These are phyloP conservation scores for Acromyrmex heyeri DNA, from an alignment of 1,140 invertebrate species.

Conservation along the genomic window DNA sequence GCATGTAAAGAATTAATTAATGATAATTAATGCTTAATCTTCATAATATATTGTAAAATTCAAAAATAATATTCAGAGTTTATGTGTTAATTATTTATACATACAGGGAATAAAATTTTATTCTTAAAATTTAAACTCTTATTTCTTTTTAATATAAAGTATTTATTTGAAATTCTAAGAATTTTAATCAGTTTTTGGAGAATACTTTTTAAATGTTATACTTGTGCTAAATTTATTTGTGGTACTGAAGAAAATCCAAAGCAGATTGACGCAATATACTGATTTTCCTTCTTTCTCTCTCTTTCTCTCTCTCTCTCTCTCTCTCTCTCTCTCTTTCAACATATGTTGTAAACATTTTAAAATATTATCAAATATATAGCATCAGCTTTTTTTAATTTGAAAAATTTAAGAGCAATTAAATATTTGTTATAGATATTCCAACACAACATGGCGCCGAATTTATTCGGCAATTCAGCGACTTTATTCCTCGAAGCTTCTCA, in stretches of 20 bases:
- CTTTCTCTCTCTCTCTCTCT: not conserved
- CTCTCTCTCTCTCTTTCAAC: not conserved
- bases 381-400: not conserved
- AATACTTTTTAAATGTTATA: not conserved
- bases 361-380: not conserved
- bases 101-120: not conserved
- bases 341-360: not conserved
- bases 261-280: not conserved
- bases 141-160: not conserved
- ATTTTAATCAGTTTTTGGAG: not conserved
- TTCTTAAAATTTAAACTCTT: not conserved
- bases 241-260: not conserved
- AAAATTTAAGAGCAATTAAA: not conserved
- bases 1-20: not conserved
- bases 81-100: not conserved
- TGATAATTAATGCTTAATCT: not conserved
- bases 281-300: not conserved
- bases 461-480: conserved; percentile 84
- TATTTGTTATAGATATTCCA: conserved; percentile 63
- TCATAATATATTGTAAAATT: not conserved
- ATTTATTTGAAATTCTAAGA: not conserved
- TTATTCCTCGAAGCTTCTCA: conserved; percentile 84
- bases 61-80: not conserved
- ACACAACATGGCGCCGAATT: conserved; percentile 85
- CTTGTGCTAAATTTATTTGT: not conserved